phyloP scores from a whole-genome alignment of 2,888 invertebrate genomes.

The Platycheirus rosarum region DNA sequence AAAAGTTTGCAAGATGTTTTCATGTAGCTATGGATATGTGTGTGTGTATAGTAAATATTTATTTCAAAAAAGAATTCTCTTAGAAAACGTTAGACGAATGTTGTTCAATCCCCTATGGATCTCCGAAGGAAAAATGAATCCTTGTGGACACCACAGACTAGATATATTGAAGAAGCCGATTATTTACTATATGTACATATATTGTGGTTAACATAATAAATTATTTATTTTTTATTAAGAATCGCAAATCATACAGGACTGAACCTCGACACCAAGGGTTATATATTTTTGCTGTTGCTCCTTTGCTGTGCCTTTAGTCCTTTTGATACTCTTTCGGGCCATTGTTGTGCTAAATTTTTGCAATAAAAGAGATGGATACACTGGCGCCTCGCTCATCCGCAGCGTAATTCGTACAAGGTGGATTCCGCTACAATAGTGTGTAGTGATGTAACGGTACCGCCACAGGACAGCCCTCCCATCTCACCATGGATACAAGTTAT shows the following conservation, averaged over 20 bases:
- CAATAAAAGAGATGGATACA: constrained; percentile 53
- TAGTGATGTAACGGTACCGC: constrained; percentile 20
- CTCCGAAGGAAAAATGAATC: too few relatives aligned
- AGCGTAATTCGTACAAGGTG: constrained; percentile 32
- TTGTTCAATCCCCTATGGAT: too few relatives aligned
- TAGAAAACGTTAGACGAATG: neutral
- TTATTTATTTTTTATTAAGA: constrained; percentile 70
- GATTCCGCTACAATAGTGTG: constrained; percentile 32
- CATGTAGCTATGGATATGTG: too few relatives aligned
- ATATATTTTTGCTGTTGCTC: constrained; percentile 20
- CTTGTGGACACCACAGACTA: too few relatives aligned
- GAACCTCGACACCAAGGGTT: constrained; percentile 52
- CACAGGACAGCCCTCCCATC: too few relatives aligned
- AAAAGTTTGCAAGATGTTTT: too few relatives aligned
- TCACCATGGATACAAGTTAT: constrained; percentile 21
- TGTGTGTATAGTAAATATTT: neutral
- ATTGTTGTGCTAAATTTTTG: constrained; percentile 49
- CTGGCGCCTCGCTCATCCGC: constrained; percentile 12
- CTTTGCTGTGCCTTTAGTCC: constrained; percentile 3
- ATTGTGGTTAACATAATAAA: constrained; percentile 60
- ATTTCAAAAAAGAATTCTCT: constrained; percentile 1
- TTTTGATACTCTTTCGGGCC: constrained; percentile 20
- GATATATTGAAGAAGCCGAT: too few relatives aligned
- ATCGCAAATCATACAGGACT: constrained; percentile 52
- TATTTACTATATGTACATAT: neutral